Evolutionary conservation across 2,113 vertebrate species (phyloP).

Genomic region (Caranx melampygus): DNA sequence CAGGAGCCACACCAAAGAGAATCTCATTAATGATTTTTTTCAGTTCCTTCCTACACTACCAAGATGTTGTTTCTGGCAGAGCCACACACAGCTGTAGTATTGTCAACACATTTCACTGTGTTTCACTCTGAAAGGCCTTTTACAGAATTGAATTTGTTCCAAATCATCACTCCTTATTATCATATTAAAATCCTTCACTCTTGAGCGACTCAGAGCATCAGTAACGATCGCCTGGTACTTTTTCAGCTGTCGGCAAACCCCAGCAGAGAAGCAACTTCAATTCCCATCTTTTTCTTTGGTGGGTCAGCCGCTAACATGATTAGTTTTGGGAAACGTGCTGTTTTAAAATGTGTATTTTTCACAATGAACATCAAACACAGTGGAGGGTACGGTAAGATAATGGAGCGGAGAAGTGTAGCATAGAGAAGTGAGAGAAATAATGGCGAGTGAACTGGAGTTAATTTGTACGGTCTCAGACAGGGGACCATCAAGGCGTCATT

Average conservation of each 20-base stretch:
- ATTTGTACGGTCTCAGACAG: conserved; percentile 56
- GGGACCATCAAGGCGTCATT: conserved; percentile 52
- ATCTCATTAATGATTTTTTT: conserved; percentile 13
- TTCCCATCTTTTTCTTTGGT: conserved; percentile 7
- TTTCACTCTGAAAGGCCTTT: conserved; percentile 31
- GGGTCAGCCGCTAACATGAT: conserved; percentile 22
- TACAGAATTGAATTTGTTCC: conserved; percentile 42
- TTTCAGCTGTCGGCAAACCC: conserved; percentile 25
- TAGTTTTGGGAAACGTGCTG: conserved; percentile 27
- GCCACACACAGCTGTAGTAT: conserved; percentile 1
- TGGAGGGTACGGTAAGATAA: conserved; percentile 24
- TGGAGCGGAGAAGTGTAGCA: conserved; percentile 20
- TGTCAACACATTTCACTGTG: neutral
- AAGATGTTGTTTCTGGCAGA: conserved; percentile 36
- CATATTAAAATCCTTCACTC: conserved; percentile 46
- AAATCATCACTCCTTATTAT: conserved; percentile 50
- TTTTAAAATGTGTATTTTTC: conserved; percentile 45
- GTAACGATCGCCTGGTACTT: conserved; percentile 27
- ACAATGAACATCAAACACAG: conserved; percentile 43
- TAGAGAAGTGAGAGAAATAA: conserved; percentile 30
- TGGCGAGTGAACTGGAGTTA: conserved; percentile 47
- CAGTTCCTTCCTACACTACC: conserved; percentile 21
- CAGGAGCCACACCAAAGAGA: conserved; percentile 34
- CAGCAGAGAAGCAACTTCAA: conserved; percentile 11
- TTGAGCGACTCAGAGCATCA: conserved; percentile 39